These are phyloP conservation scores for Diloba caeruleocephala DNA, from an alignment of 2,888 invertebrate species.

Conservation along the genomic window DNA sequence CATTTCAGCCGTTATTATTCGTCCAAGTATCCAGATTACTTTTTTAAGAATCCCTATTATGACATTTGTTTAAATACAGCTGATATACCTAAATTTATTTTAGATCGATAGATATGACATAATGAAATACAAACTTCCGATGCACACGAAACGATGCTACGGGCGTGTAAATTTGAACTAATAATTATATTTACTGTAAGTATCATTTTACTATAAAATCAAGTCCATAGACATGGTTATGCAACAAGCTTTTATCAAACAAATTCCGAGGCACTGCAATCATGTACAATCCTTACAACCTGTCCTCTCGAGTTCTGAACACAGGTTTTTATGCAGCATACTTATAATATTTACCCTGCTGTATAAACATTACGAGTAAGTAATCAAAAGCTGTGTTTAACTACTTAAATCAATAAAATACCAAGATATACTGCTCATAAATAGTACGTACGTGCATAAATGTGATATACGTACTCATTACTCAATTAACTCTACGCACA, in stretches of 20 bases:
- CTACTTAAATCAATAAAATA: constrained; percentile 48
- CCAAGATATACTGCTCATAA: constrained; percentile 27
- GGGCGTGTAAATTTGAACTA: too few species aligned
- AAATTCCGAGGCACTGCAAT: constrained; percentile 15
- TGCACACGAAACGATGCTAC: too few species aligned
- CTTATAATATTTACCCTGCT: constrained; percentile 44
- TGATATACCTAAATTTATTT: too few species aligned
- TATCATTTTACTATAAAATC: too few species aligned
- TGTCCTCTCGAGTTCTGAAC: constrained; percentile 19
- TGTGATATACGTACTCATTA: constrained; percentile 66
- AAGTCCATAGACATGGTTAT: too few species aligned
- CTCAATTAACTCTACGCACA: constrained; percentile 74
- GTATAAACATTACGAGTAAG: constrained; percentile 35
- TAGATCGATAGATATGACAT: too few species aligned
- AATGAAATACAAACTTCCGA: too few species aligned
- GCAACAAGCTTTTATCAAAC: constrained; percentile 10
- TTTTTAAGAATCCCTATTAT: too few species aligned
- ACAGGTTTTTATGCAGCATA: constrained; percentile 18
- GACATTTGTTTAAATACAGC: too few species aligned
- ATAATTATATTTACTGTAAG: too few species aligned
- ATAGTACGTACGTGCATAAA: constrained; percentile 50
- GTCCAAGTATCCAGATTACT: too few species aligned
- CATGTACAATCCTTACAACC: constrained; percentile 10
- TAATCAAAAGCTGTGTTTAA: constrained; percentile 47
- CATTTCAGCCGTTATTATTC: too few species aligned